Percentiles rank a stretch among this genome's conserved stretches.
phyloP scores from a whole-genome alignment of 2,797 vertebrate species.

The Hemitrygon akajei region DNA sequence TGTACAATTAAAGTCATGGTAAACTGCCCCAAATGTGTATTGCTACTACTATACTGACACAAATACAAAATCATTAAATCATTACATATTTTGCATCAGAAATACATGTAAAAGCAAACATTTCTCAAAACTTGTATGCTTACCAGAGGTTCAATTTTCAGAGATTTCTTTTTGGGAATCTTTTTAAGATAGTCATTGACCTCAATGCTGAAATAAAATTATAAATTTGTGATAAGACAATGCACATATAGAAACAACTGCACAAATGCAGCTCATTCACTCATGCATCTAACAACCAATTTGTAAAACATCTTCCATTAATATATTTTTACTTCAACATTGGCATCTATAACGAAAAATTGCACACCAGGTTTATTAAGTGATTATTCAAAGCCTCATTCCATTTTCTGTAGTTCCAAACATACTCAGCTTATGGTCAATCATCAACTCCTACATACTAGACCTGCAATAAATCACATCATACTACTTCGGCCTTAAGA shows the following conservation, averaged over 20 bases:
- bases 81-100: neutral
- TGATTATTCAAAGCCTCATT: neutral
- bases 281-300: neutral
- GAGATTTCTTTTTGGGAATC: slow-evolving; percentile 58
- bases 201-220: slow-evolving; percentile 48
- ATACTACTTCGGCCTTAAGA: no score
- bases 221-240: neutral
- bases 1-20: neutral
- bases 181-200: slow-evolving; percentile 54
- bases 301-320: neutral
- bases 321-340: neutral
- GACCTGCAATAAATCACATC: no score
- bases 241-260: neutral
- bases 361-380: neutral
- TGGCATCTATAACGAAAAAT: neutral
- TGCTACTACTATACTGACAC: no score
- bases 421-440: neutral
- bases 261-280: neutral
- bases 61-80: neutral
- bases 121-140: slow-evolving; percentile 40
- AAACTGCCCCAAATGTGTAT: neutral
- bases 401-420: neutral
- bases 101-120: neutral
- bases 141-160: slow-evolving; percentile 50
- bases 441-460: no score